Base-by-base conservation (phyloP, 2,113 vertebrate genomes). In the Xiphophorus maculatus region DNA sequence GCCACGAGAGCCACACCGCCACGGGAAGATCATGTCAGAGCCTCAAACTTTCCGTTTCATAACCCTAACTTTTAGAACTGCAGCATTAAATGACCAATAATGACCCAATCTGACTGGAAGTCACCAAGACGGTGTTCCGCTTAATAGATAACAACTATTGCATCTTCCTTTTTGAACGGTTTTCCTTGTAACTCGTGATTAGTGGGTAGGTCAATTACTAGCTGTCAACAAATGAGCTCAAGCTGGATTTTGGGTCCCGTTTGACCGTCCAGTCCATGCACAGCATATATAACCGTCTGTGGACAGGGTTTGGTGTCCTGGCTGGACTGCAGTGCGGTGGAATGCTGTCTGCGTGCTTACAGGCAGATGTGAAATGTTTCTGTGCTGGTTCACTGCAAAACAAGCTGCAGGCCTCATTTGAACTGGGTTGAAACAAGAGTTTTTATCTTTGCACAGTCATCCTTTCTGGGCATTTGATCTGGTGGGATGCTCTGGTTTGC, bases 381-480 rank as follows among this genome's bases (percentile, higher is more conserved):
- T 80, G 66, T 77, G 22, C 58, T 73, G 71, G 83, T 77, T 83
- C 69, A 80, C 61, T 69, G 70, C 72, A 77, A 85, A 86, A 72
- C 83, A 88, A 91, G 84, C 76, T 89, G 87, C 82, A 80, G 77
- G 78, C 51, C 58, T 40, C 25, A 28, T 74, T 64, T 63, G 25
- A 63, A 27, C 48, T 25, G 66, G 27, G 25, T 3, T 48, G 54
- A 37, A 35, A 63, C 19, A 42, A 42, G 15, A 74, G 42, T 8
- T 28, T 73, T 5, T 5, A 19, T 15, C 61, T 29, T 3, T 14
- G 9, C 22, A 35, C 35, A 17, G 25, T 9, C 5, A n/a, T 30
- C 29, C 28, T 61, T 60, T 69, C 4, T 62, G 3, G 61, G 11
- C 6, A 12, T 30, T 51, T 54, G n/a, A 5, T 13, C 64, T 28